Evolutionary conservation across 2,888 invertebrate species (phyloP), one percentile per base, ranked within the genome.

Genomic region (Acanthoscelides obtectus): DNA sequence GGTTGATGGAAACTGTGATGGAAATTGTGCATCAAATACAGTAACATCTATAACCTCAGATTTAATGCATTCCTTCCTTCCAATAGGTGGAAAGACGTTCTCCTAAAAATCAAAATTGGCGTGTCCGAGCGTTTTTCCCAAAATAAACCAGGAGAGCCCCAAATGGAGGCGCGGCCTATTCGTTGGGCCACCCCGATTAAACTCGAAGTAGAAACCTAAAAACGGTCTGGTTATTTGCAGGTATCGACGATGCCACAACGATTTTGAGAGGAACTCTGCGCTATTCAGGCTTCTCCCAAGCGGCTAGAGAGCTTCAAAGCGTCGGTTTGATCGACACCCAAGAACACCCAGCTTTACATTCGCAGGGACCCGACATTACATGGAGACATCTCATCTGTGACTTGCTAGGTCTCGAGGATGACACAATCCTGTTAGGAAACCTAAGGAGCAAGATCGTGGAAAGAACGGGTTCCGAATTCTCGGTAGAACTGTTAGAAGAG

Each of bases 251-350:
- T 79, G 94, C 96, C 0, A 90, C 92, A 74, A 99, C 99, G 0
- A 89, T 99, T 79, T 87, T 99, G 70, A 88, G 99, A 73, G 99
- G 99, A 72, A 99, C 99, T 0, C 89, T 99, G 68, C 89, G 99
- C 79, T 99, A 96, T 84, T 81, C 77, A 87, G 96, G 99, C 70
- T 99, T 97, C 84, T 90, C 94, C 0, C 93, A 97, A 79, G 94
- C 95, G 2, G 93, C 97, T 80, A 92, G 93, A 78, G 94, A 94
- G 0, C 88, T 99, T 82, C 94, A 97, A 82, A 88, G 93, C 69
- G 27, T 80, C 22, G 98, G 98, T 0, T 87, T 99, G 0, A 90
- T 99, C 68, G 95, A 96, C 83, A 90, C 93, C 0, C 93, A 93
- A 79, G 92, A 93, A 1, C 94, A 96, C 85, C 93, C 98, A 0